These are phyloP conservation scores for Acrocera orbiculus DNA, from an alignment of 2,888 invertebrate species.

Conservation along the genomic window DNA sequence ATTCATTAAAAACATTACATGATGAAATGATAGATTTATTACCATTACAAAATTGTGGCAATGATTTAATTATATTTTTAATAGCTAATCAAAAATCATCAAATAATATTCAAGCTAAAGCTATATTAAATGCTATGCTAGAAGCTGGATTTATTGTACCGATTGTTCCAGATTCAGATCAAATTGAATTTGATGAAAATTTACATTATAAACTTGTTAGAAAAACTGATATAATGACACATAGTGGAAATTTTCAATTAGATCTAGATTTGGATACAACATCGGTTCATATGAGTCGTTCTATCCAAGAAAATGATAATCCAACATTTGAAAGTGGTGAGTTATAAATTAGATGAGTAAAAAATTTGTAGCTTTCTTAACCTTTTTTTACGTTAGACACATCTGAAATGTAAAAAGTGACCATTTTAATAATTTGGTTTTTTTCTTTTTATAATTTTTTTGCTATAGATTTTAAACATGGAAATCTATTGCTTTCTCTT, in stretches of 20 bases:
- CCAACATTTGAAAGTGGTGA: conserved; percentile 10
- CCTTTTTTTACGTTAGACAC: too few relatives aligned
- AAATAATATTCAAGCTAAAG: conserved; percentile 28
- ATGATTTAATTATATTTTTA: conserved; percentile 24
- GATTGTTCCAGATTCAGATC: conserved; percentile 26
- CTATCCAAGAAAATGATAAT: conserved; percentile 18
- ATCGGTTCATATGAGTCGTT: conserved; percentile 37
- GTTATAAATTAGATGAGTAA: neutral
- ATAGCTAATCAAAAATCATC: conserved; percentile 29
- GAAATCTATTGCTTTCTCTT: too few relatives aligned
- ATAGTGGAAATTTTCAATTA: conserved; percentile 36
- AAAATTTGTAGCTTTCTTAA: too few relatives aligned
- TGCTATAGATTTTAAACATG: too few relatives aligned
- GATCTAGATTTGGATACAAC: conserved; percentile 47
- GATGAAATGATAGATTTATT: conserved; percentile 27
- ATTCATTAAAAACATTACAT: conserved; percentile 27
- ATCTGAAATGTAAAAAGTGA: too few relatives aligned
- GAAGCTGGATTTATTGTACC: conserved; percentile 31
- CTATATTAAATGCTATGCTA: conserved; percentile 29
- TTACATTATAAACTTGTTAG: conserved; percentile 24
- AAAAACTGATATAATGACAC: conserved; percentile 6
- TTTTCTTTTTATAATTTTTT: neutral
- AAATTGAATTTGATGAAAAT: conserved; percentile 26
- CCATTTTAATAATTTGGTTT: too few relatives aligned
- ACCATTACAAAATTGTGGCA: conserved; percentile 26